Evolutionary conservation across 1,140 invertebrate species (phyloP), one percentile per base, ranked within the genome.

Genomic region (Drosophila ironensis): DNA sequence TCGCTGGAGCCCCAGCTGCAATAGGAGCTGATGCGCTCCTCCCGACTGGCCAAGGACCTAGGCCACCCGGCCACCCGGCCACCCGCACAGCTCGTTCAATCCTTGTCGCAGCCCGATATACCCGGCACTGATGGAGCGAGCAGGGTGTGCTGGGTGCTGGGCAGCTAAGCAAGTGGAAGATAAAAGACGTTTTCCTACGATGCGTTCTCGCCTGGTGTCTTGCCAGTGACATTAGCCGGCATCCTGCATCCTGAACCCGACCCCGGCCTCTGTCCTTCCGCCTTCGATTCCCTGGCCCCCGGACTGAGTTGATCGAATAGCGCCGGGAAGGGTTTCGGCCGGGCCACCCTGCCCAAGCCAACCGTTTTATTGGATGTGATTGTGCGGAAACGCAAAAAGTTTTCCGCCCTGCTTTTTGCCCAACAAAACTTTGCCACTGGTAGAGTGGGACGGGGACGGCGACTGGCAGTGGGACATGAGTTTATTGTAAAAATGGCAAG

Each of bases 331-430:
- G 37, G 28, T 4, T 20, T 4, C 9, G 12, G 44, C 16, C 35
- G 30, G 16, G 6, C 19, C 22, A 28, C 24, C 35, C 42, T 72
- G 50, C 64, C 59, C 78, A 28, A 82, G 53, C 78, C 64, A 86
- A 76, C 69, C 80, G 53, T 84, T 86, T 86, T 84, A 84, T 84
- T 84, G 80, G 74, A 86, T 86, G 80, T 86, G 80, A 84, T 84
- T 84, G 80, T 84, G 80, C 80, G 80, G 80, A 84, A 84, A 80
- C 70, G 70, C 67, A 72, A 63, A 84, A 86, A 68, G 66, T 84
- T 84, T 84, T 37, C 46, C 59, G 42, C 19, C 35, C 4, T 59
- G 38, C 22, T 53, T 19, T 61, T 61, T 70, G 47, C 35, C 38
- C 33, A 46, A 45, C 33, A 45, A 72, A 82, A 84, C 16, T 84